These are phyloP conservation scores for Centropus bengalensis DNA, from an alignment of 2,113 vertebrate genomes.

Conservation along the genomic window DNA sequence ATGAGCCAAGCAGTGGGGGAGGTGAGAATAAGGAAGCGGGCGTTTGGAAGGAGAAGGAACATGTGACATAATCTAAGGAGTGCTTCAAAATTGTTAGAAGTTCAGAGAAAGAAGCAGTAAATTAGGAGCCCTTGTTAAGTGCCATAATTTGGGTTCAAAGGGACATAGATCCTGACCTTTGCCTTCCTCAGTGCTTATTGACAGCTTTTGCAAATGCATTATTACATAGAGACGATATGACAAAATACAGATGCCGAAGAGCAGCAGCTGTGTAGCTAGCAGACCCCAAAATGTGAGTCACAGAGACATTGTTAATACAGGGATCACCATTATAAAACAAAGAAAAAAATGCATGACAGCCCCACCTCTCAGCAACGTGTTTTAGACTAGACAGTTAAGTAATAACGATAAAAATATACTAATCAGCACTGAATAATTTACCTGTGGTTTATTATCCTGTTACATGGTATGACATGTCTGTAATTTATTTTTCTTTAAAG, in stretches of 20 bases:
- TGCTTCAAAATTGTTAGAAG: background rate
- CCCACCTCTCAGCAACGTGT: background rate
- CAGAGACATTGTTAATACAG: background rate
- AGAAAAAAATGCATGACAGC: background rate
- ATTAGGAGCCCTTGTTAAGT: background rate
- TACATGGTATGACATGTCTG: background rate
- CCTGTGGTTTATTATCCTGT: background rate
- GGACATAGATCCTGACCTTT: background rate
- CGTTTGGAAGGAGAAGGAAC: background rate
- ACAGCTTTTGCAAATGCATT: background rate
- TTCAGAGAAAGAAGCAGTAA: background rate
- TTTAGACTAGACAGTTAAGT: background rate
- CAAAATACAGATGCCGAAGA: background rate
- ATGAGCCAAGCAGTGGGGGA: background rate
- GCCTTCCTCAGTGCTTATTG: background rate
- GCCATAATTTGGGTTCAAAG: background rate
- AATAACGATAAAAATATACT: conserved; percentile 1
- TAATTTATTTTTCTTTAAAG: conserved; percentile 44
- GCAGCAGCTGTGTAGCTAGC: background rate
- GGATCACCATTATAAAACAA: background rate
- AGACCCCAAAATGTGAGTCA: background rate
- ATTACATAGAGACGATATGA: background rate
- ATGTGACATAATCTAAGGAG: background rate
- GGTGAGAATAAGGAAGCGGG: background rate
- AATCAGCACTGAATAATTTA: conserved; percentile 19